Evolutionary conservation across 2,113 vertebrate species (phyloP).

Genomic region (Chitala chitala): DNA sequence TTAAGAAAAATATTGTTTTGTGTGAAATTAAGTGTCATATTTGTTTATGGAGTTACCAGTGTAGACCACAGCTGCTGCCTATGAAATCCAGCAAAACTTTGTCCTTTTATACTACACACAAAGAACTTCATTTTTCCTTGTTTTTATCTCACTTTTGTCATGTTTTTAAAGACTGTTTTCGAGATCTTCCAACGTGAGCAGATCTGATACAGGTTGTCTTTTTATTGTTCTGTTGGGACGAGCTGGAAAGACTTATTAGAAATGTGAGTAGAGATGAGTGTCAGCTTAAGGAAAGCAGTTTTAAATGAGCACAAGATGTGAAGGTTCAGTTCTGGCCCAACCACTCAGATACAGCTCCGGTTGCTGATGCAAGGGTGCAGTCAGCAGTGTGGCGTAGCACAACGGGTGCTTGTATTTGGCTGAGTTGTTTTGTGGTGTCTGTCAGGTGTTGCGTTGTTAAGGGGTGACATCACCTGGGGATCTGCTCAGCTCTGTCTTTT

Average conservation of each 20-base stretch:
- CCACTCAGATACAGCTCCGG: neutral
- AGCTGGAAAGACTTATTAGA: neutral
- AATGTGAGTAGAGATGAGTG: neutral
- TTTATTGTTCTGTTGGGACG: neutral
- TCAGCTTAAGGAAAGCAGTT: neutral
- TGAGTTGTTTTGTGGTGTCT: neutral
- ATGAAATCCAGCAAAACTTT: neutral
- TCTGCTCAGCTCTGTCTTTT: neutral
- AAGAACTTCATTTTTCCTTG: neutral
- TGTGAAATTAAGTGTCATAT: constrained; percentile 6
- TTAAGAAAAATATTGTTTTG: too few species aligned
- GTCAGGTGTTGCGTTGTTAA: neutral
- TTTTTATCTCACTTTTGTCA: neutral
- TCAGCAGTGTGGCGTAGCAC: neutral
- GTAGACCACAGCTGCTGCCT: neutral
- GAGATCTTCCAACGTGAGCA: too few species aligned
- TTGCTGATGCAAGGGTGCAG: neutral
- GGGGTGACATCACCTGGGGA: neutral
- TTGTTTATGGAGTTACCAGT: neutral
- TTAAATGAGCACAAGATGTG: neutral
- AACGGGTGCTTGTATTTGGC: neutral
- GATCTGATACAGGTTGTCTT: too few species aligned
- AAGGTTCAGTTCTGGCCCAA: neutral
- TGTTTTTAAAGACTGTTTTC: neutral
- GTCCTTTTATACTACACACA: neutral